phyloP scores from a whole-genome alignment of 2,113 vertebrate genomes.

The Rhadina sibilatrix region DNA sequence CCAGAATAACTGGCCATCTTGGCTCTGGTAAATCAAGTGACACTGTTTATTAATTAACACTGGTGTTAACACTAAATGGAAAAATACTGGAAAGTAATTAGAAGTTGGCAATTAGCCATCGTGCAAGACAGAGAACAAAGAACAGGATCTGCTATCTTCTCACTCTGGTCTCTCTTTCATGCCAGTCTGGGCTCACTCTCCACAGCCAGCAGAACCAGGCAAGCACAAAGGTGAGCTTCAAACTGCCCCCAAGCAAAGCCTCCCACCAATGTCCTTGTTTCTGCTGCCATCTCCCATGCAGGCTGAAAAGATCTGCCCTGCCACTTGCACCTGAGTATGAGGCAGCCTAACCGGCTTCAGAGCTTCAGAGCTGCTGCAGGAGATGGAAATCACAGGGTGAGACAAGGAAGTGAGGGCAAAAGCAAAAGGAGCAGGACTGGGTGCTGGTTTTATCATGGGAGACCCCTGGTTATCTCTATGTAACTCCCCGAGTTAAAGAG shows the following conservation, averaged over 20 bases:
- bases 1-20: background rate
- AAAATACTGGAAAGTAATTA: background rate
- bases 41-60: background rate
- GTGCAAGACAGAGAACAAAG: background rate
- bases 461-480: background rate
- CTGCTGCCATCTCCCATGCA: background rate
- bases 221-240: background rate
- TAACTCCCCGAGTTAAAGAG: background rate
- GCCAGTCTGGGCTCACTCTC: background rate
- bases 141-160: background rate
- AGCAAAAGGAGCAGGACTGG: background rate
- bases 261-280: background rate
- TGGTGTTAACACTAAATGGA: background rate
- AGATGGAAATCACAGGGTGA: background rate
- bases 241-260: rapidly evolving
- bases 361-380: background rate
- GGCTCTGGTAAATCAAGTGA: background rate
- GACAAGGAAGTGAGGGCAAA: background rate
- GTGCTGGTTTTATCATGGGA: background rate
- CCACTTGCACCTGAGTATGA: background rate
- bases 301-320: background rate
- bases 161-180: background rate
- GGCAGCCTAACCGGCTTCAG: rapidly evolving
- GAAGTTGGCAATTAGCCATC: background rate
- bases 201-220: background rate